Percentiles rank a stretch among this genome's conserved stretches.
Evolutionary conservation across 2,888 invertebrate genomes (phyloP).

Genomic region (Drosophila nr. perissopoda): DNA sequence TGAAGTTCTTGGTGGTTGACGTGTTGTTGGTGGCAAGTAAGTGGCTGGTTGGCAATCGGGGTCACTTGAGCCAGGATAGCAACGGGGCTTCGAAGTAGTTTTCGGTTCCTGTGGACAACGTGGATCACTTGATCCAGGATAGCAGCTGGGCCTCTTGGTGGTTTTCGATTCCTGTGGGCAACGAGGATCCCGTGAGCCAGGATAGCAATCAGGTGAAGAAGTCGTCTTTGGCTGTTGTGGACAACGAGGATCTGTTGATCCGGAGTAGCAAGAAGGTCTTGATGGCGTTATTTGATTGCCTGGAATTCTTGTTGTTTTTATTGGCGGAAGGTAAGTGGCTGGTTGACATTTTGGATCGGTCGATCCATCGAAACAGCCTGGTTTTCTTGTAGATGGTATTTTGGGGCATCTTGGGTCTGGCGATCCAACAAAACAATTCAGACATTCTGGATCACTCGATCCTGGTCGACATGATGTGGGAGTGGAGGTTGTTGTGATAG

Average conservation of each 20-base stretch:
- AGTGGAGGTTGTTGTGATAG: conserved; percentile 32
- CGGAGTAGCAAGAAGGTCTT: conserved; percentile 27
- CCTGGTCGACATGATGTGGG: conserved; percentile 62
- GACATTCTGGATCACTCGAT: conserved; percentile 74
- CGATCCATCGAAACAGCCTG: conserved; percentile 83
- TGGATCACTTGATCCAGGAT: conserved; percentile 64
- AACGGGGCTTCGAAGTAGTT: conserved; percentile 37
- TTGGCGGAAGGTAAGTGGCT: conserved; percentile 51
- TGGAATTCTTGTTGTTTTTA: conserved; percentile 33
- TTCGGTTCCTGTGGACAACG: conserved; percentile 68
- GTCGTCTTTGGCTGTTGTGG: too few relatives aligned
- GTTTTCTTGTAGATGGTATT: conserved; percentile 45
- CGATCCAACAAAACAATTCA: conserved; percentile 82
- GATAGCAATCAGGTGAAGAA: too few relatives aligned
- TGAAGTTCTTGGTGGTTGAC: not conserved
- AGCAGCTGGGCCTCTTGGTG: too few relatives aligned
- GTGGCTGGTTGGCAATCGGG: conserved; percentile 3
- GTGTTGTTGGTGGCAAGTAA: conserved; percentile 5
- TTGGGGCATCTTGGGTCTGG: conserved; percentile 60
- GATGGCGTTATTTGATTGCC: conserved; percentile 29
- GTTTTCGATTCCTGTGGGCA: too few relatives aligned
- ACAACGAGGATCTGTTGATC: conserved; percentile 66
- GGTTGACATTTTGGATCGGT: conserved; percentile 72
- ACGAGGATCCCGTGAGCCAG: not conserved
- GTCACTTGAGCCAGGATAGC: conserved; percentile 79